Conservation (phyloP, 2,888 invertebrate genomes). For the Dexiosoma caninum region DNA sequence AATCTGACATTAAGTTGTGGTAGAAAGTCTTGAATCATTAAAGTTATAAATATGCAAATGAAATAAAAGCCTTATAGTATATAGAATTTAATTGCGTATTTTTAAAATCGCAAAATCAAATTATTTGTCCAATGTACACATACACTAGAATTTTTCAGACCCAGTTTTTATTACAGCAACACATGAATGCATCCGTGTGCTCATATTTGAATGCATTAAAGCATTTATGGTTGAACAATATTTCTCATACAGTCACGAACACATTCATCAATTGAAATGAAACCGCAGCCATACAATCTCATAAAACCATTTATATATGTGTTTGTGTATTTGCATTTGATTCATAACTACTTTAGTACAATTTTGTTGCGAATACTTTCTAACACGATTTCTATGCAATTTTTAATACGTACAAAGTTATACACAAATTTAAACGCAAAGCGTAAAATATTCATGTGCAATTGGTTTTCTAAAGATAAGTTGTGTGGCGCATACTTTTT, state of each 20-base stretch:
- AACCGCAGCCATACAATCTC: not conserved
- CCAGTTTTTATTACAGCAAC: not conserved
- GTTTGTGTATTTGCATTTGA: not conserved
- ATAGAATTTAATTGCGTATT: too few species aligned
- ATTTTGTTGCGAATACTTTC: conserved; percentile 8
- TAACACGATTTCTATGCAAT: conserved; percentile 21
- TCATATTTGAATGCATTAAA: conserved; percentile 16
- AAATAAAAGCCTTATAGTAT: too few species aligned
- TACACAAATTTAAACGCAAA: not conserved
- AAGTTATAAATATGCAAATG: too few species aligned
- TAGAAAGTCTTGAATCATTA: too few species aligned
- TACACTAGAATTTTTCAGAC: not conserved
- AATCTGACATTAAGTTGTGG: not conserved
- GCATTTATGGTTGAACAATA: conserved; percentile 30
- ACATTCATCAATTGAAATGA: not conserved
- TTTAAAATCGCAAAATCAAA: too few species aligned
- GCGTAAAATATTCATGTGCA: not conserved
- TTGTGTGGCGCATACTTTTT: conserved; percentile 16
- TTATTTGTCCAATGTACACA: not conserved
- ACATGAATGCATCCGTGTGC: not conserved
- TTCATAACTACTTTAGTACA: conserved; percentile 24
- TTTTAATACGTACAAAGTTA: not conserved
- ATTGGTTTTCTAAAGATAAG: not conserved
- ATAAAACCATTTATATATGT: not conserved
- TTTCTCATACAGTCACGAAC: not conserved